phyloP scores from a whole-genome alignment of 2,797 vertebrate genomes.

The Cetoscarus ocellatus region DNA sequence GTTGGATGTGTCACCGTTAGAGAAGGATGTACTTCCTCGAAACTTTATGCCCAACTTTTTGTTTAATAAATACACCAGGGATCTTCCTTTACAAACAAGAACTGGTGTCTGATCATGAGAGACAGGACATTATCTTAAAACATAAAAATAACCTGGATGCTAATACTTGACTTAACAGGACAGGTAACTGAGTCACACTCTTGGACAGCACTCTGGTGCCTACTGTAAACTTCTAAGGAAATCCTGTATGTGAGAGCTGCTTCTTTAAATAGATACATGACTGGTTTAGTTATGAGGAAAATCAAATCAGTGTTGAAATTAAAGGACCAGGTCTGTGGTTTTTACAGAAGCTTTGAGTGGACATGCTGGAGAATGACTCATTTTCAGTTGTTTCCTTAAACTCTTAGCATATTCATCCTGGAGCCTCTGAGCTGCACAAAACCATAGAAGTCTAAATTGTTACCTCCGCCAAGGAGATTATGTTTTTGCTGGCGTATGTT shows the following conservation, averaged over 20 bases:
- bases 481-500: too few relatives aligned
- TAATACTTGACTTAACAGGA: constrained; percentile 8
- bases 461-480: too few relatives aligned
- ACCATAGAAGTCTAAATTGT: too few relatives aligned
- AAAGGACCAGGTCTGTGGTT: too few relatives aligned
- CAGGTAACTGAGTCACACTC: constrained; percentile 36
- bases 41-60: constrained; percentile 10
- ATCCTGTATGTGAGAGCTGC: constrained; percentile 4
- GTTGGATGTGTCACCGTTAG: constrained; percentile 35
- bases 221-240: constrained; percentile 40
- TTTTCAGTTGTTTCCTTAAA: too few relatives aligned
- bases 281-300: background rate
- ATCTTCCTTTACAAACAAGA: background rate
- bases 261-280: background rate
- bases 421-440: too few relatives aligned
- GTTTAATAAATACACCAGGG: constrained; percentile 20
- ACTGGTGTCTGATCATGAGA: background rate
- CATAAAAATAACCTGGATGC: constrained; percentile 5
- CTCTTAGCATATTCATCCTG: too few relatives aligned
- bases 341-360: too few relatives aligned
- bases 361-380: too few relatives aligned
- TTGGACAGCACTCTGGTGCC: constrained; percentile 6
- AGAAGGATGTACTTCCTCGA: constrained; percentile 44
- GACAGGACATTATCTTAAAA: constrained; percentile 14
- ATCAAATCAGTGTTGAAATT: too few relatives aligned